These are phyloP conservation scores for Lagocephalus sceleratus DNA, from an alignment of 2,797 vertebrate species.

Conservation along the genomic window DNA sequence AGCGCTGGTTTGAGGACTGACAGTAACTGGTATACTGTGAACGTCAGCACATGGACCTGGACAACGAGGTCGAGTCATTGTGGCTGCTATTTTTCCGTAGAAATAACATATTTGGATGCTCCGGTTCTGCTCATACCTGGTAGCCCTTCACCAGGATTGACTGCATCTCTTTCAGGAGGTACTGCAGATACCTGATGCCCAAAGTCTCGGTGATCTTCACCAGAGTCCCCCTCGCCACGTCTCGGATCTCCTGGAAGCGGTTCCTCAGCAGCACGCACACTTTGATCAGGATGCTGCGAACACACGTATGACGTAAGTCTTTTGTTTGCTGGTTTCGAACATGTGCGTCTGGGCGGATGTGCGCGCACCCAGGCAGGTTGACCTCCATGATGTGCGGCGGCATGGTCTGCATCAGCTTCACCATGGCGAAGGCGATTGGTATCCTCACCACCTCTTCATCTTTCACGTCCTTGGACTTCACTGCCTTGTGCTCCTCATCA, in stretches of 20 bases:
- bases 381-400: constrained; percentile 87
- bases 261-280: constrained; percentile 91
- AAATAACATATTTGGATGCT: too few relatives aligned
- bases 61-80: background rate
- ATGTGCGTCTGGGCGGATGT: background rate
- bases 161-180: constrained; percentile 90
- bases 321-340: background rate
- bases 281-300: constrained; percentile 88
- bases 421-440: constrained; percentile 93
- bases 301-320: background rate
- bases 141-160: constrained; percentile 88
- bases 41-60: constrained; percentile 94
- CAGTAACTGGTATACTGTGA: constrained; percentile 88
- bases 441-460: constrained; percentile 90
- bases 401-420: constrained; percentile 93
- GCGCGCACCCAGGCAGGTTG: constrained; percentile 89
- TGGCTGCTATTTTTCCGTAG: too few relatives aligned
- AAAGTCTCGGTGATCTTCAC: constrained; percentile 89
- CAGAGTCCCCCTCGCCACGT: constrained; percentile 88
- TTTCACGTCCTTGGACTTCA: constrained; percentile 89
- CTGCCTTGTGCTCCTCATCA: constrained; percentile 91
- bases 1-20: constrained; percentile 79
- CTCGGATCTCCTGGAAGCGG: constrained; percentile 93
- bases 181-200: constrained; percentile 86
- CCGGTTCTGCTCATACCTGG: constrained; percentile 78